Evolutionary conservation across 2,888 invertebrate species (phyloP), one percentile per base, ranked within the genome.

Genomic region (Andricus quercusramuli): DNA sequence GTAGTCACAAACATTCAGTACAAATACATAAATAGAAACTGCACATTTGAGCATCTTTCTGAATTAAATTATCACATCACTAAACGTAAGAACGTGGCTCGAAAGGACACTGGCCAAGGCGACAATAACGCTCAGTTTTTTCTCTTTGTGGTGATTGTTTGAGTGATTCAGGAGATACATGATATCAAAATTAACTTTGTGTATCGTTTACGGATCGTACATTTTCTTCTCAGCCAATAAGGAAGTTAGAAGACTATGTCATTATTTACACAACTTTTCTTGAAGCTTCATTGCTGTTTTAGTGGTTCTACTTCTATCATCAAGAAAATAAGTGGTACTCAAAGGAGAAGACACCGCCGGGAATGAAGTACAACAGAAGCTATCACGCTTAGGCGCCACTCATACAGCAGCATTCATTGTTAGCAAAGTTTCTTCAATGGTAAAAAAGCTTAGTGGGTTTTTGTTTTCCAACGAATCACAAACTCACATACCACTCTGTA

Each of bases 361-460:
- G 64, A 29, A 64, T 64, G 22, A 64, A 29, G 64, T 64, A 64
- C 29, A 64, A 64, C 25, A 64, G 64, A 64, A 64, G 15, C 15
- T 64, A 64, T 64, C 15, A 64, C 29, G 25, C 22, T 64, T 64
- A 64, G 64, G 17, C 15, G n/a, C 67, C 20, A 9, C 13, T 5
- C 67, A 5, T 41, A 67, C 37, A 67, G 67, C 41, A 41, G 37
- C 37, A 32, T 9, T 29, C 65, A 67, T 67, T 67, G 37, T 41
- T 41, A 37, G 32, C 11, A 66, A 66, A 66, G 29, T 66, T 29
- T 29, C 32, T 66, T 66, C 65, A 32, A 11, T 37, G 65, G 65
- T 29, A 29, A 66, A 66, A 59, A 20, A 66, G 15, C n/a, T 66
- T 37, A 29, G 65, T 66, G 20, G 20, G 11, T 67, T 67, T 66